Evolutionary conservation across 2,888 invertebrate species (phyloP).

Genomic region (Gnatocerus cornutus): DNA sequence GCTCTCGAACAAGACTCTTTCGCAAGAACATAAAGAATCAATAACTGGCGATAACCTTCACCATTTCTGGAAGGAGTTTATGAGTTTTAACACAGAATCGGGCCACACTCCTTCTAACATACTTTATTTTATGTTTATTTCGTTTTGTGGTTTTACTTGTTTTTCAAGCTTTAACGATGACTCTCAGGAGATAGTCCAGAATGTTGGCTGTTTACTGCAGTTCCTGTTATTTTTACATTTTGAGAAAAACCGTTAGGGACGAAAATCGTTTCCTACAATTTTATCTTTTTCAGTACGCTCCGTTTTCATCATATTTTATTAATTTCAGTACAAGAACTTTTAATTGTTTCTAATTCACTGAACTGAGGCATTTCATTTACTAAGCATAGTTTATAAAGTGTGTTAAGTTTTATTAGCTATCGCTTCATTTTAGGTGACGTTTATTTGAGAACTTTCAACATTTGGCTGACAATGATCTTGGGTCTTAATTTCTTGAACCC

Average conservation of each 20-base stretch:
- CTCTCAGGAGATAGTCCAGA: not conserved
- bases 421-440: not conserved
- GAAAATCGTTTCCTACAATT: not conserved
- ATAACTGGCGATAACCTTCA: constrained; percentile 44
- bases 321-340: no score
- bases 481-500: constrained; percentile 3
- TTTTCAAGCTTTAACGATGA: constrained; percentile 3
- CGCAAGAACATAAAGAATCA: constrained; percentile 38
- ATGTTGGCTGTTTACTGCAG: not conserved
- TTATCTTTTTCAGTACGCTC: not conserved
- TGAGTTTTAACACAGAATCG: constrained; percentile 41
- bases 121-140: constrained; percentile 19
- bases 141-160: constrained; percentile 18
- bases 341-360: no score
- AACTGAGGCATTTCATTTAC: not conserved
- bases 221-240: constrained; percentile 1
- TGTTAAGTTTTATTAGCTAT: not conserved
- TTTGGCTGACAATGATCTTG: constrained; percentile 5
- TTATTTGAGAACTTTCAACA: constrained; percentile 9
- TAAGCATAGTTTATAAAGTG: not conserved
- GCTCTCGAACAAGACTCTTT: constrained; percentile 20
- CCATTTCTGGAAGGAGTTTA: constrained; percentile 34
- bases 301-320: no score
- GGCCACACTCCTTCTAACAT: constrained; percentile 7
- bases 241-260: not conserved